phyloP scores from a whole-genome alignment of 2,113 vertebrate species.

The Nothobranchius furzeri region DNA sequence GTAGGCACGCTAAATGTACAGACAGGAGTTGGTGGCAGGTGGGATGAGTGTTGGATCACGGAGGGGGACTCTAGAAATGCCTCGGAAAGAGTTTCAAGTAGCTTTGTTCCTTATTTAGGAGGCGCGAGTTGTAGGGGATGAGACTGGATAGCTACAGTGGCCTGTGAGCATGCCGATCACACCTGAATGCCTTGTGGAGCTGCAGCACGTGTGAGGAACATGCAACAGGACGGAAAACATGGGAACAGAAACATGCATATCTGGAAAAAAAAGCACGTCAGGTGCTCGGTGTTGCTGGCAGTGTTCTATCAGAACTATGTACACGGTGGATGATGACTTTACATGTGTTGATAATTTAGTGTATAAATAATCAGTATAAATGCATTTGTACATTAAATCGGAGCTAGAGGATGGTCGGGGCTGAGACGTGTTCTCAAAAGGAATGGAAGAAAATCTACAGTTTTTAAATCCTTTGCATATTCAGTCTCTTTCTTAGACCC shows the following conservation, averaged over 20 bases:
- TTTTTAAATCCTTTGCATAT: constrained; percentile 74
- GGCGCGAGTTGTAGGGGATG: constrained; percentile 26
- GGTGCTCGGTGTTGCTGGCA: constrained; percentile 89
- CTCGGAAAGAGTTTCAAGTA: constrained; percentile 61
- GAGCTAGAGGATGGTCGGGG: constrained; percentile 66
- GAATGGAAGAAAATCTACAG: constrained; percentile 91
- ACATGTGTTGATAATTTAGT: constrained; percentile 60
- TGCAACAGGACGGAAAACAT: constrained; percentile 81
- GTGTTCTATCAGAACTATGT: constrained; percentile 85
- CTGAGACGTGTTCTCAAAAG: constrained; percentile 53
- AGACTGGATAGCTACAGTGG: constrained; percentile 61
- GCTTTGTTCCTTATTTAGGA: constrained; percentile 41
- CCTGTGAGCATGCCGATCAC: constrained; percentile 78
- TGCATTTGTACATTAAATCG: constrained; percentile 59
- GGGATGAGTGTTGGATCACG: constrained; percentile 6
- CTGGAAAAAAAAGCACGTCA: constrained; percentile 84
- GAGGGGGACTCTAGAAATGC: constrained; percentile 28
- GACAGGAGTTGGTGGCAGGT: not conserved
- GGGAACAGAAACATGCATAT: constrained; percentile 80
- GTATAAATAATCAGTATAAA: constrained; percentile 76
- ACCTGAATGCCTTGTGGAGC: constrained; percentile 66
- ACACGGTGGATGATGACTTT: constrained; percentile 66
- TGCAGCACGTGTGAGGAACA: constrained; percentile 71
- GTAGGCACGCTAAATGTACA: constrained; percentile 57
- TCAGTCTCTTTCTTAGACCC: constrained; percentile 87